Evolutionary conservation across 2,797 vertebrate genomes (phyloP).

Genomic region (Eulemur coronatus): DNA sequence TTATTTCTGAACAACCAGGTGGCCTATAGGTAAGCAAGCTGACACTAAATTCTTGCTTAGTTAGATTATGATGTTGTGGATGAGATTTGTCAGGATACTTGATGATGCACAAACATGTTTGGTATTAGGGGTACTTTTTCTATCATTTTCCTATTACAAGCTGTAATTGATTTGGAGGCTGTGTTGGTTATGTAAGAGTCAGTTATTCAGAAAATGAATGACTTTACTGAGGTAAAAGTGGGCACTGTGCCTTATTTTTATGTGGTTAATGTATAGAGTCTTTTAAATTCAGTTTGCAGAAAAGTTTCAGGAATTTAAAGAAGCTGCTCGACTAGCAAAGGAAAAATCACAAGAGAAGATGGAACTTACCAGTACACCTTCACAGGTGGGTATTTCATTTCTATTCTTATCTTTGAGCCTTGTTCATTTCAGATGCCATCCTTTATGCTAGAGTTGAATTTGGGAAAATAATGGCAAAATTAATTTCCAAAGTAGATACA

Average conservation of each 20-base stretch:
- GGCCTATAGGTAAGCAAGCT: background rate
- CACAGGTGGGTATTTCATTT: conserved; percentile 89
- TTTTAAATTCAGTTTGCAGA: conserved; percentile 94
- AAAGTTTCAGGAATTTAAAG: conserved; percentile 99
- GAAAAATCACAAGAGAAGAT: conserved; percentile 99
- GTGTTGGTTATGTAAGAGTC: background rate
- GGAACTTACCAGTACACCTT: conserved; percentile 97
- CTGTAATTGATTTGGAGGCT: background rate
- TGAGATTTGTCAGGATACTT: background rate
- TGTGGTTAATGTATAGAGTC: conserved; percentile 74
- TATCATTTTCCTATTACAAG: background rate
- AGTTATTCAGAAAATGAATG: conserved; percentile 41
- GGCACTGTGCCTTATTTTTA: conserved; percentile 53
- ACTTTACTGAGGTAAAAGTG: conserved; percentile 34
- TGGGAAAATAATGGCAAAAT: background rate
- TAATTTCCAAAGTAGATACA: background rate
- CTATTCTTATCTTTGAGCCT: conserved; percentile 7
- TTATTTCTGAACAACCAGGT: background rate
- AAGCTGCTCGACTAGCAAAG: conserved; percentile 97
- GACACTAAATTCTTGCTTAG: background rate
- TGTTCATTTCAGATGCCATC: background rate
- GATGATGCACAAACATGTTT: background rate
- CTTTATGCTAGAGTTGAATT: conserved; percentile 23
- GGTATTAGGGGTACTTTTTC: background rate
- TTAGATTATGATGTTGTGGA: background rate